Evolutionary conservation across 2,797 vertebrate species (phyloP).

Genomic region (Acrocephalus scirpaceus): DNA sequence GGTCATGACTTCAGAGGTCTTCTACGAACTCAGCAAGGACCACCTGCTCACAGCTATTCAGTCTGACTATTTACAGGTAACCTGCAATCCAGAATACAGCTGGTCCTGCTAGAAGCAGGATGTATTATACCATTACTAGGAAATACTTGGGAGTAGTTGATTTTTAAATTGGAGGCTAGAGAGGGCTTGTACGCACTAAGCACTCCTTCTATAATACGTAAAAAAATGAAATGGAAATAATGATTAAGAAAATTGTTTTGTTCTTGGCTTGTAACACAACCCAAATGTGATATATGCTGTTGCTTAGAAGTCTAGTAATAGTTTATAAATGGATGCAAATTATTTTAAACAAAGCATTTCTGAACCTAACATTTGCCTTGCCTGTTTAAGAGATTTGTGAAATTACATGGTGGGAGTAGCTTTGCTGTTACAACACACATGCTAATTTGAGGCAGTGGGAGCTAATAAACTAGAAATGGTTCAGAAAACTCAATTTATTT

Average conservation of each 20-base stretch:
- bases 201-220: neutral
- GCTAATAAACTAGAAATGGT: neutral
- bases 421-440: neutral
- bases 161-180: neutral
- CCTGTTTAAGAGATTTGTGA: neutral
- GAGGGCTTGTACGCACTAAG: neutral
- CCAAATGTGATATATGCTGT: neutral
- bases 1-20: constrained; percentile 93
- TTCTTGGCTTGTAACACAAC: constrained; percentile 28
- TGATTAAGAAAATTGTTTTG: constrained; percentile 8
- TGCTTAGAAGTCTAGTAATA: constrained; percentile 43
- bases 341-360: constrained; percentile 39
- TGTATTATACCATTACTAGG: neutral
- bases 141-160: neutral
- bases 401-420: neutral
- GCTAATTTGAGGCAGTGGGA: neutral
- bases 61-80: constrained; percentile 98
- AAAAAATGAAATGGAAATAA: neutral
- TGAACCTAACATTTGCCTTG: constrained; percentile 4
- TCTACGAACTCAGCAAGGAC: constrained; percentile 95
- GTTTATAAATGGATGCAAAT: constrained; percentile 30
- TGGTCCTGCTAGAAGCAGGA: neutral
- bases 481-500: neutral
- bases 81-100: neutral
- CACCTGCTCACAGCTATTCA: constrained; percentile 94